phyloP scores from a whole-genome alignment of 2,888 invertebrate genomes.

The Euspilapteryx auroguttella region DNA sequence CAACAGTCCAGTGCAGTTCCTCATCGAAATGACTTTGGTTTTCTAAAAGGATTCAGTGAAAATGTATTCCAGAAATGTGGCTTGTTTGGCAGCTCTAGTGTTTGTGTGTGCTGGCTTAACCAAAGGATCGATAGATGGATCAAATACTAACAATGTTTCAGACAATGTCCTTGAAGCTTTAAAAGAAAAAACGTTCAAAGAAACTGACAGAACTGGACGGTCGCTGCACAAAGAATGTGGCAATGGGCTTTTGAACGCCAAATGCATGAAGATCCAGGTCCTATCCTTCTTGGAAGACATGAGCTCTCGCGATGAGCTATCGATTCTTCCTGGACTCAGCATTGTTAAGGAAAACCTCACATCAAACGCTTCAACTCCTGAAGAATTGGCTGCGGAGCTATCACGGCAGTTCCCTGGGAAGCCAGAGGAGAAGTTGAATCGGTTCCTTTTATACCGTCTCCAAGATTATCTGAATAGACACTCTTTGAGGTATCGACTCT shows the following conservation, averaged over 20 bases:
- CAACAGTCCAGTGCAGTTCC: constrained; percentile 26
- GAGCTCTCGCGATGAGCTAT: constrained; percentile 69
- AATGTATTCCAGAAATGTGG: constrained; percentile 9
- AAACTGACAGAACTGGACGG: constrained; percentile 29
- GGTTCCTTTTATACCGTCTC: constrained; percentile 68
- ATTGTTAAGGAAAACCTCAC: constrained; percentile 68
- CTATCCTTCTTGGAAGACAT: constrained; percentile 75
- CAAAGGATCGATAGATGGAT: constrained; percentile 26
- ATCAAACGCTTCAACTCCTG: constrained; percentile 46
- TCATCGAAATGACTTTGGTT: constrained; percentile 24
- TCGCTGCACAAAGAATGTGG: constrained; percentile 37
- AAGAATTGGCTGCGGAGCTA: constrained; percentile 67
- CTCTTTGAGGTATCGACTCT: constrained; percentile 69
- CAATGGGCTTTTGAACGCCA: constrained; percentile 56
- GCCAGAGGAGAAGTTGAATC: constrained; percentile 74
- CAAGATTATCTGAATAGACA: constrained; percentile 74
- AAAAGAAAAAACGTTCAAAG: constrained; percentile 14
- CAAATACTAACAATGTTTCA: constrained; percentile 19
- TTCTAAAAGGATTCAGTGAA: constrained; percentile 1
- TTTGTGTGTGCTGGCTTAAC: constrained; percentile 18
- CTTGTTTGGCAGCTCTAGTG: constrained; percentile 22
- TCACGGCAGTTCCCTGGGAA: constrained; percentile 78
- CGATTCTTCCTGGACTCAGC: constrained; percentile 74
- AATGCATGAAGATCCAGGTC: constrained; percentile 78
- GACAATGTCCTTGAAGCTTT: constrained; percentile 10